A percentile compares a stretch with the other conserved stretches of the same genome.
These are phyloP conservation scores for Xenopus laevis DNA, from an alignment of 2,113 vertebrate species.

Conservation along the genomic window DNA sequence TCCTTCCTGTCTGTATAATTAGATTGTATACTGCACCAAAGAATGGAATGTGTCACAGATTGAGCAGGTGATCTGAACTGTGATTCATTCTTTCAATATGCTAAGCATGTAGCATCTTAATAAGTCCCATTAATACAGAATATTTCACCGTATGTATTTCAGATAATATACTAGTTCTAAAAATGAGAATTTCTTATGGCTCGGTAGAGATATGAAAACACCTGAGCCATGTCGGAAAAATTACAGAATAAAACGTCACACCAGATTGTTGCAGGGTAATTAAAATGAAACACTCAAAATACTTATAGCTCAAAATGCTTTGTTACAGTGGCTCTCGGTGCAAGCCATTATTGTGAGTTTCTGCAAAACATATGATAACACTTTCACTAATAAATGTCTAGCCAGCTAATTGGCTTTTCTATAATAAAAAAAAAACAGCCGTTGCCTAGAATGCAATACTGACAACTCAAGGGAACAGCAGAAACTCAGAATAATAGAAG, in stretches of 20 bases:
- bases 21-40: no score
- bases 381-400: slow-evolving; percentile 20
- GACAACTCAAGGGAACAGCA: slow-evolving; percentile 17
- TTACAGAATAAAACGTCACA: not conserved
- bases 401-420: slow-evolving; percentile 25
- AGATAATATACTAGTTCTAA: no score
- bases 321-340: not conserved
- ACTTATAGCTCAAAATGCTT: slow-evolving; percentile 7
- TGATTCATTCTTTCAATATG: no score
- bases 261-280: not conserved
- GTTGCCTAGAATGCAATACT: slow-evolving; percentile 17
- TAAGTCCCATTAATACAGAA: no score
- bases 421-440: not conserved
- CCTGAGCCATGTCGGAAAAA: not conserved
- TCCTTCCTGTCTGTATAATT: no score
- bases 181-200: no score
- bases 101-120: no score
- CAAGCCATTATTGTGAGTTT: slow-evolving; percentile 11
- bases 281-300: not conserved
- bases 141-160: no score
- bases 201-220: no score
- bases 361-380: slow-evolving; percentile 29
- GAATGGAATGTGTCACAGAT: no score
- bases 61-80: no score
- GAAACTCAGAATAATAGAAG: not conserved